Evolutionary conservation across 2,113 vertebrate genomes (phyloP), one percentile per base, ranked within the genome.

Genomic region (Pandion haliaetus): DNA sequence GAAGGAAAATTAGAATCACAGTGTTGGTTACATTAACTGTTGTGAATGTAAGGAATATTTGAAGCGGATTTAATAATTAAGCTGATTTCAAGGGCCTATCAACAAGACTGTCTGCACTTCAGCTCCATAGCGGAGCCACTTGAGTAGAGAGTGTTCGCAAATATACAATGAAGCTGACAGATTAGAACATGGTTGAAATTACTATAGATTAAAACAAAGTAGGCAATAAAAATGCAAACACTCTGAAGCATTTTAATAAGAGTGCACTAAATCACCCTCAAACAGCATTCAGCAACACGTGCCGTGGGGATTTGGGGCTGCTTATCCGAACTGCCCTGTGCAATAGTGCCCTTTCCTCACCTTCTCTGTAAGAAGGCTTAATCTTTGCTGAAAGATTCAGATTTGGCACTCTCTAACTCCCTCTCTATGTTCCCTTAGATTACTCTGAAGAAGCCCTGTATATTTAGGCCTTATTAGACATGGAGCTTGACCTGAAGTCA

Each of bases 1-100:
- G 54, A 81, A 74, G 26, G 40, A 86, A 94, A 82, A 86, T 36
- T 32, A 84, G 44, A 31, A 78, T 86, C 70, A 25, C 3, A 8
- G 7, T 73, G 47, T 77, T 4, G 20, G 55, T 95, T 97, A 86
- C 44, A 86, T 81, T 96, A 61, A 34, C 54, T 79, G 31, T 67
- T 92, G 44, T 82, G 76, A 81, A 77, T 77, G 9, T 82, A 89
- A 73, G 54, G n/a, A 87, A 87, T 72, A 34, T 76, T 92, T 72
- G 38, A 82, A 62, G 23, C 63, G 57, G 91, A 91, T 95, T 97
- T 97, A 95, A 96, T 95, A 97, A 98, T 97, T 96, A 95, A 96
- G 82, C 71, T 80, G 54, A 89, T 91, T 96, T 95, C 84, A 82
- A 97, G 95, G 14, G 31, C 78, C 80, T 95, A 65, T 69, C 87